A percentile compares a stretch with the other conserved stretches of the same genome.
These are phyloP conservation scores for Hirtodrosophila duncani DNA, from an alignment of 2,888 invertebrate genomes.

Conservation along the genomic window DNA sequence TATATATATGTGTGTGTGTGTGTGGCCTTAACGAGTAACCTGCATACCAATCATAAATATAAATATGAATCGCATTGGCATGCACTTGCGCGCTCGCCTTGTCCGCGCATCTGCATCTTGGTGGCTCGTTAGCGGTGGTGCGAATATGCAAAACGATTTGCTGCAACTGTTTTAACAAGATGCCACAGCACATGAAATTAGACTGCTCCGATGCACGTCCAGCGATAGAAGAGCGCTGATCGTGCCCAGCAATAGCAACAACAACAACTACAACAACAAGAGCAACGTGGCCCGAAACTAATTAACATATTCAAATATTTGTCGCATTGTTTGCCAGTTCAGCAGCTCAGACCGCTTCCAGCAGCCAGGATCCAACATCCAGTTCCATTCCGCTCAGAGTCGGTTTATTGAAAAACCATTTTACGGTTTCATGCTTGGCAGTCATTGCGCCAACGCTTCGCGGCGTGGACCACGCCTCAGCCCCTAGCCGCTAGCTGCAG, in stretches of 20 bases:
- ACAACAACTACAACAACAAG: constrained; percentile 13
- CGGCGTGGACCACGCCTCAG: constrained; percentile 25
- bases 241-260: constrained; percentile 51
- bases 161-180: constrained; percentile 57
- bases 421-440: constrained; percentile 70
- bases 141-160: constrained; percentile 63
- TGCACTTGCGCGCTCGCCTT: constrained; percentile 46
- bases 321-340: constrained; percentile 62
- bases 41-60: constrained; percentile 59
- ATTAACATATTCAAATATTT: constrained; percentile 72
- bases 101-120: too few relatives aligned
- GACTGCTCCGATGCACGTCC: constrained; percentile 70
- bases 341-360: constrained; percentile 9
- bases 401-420: constrained; percentile 66
- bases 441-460: constrained; percentile 44
- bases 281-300: constrained; percentile 45
- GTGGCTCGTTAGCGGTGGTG: constrained; percentile 54
- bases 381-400: constrained; percentile 4
- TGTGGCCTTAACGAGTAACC: constrained; percentile 25
- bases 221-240: constrained; percentile 61
- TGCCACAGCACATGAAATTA: constrained; percentile 72
- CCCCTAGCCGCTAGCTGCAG: constrained; percentile 3
- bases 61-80: constrained; percentile 66
- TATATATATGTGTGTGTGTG: constrained; percentile 38
- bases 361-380: constrained; percentile 8